These are phyloP conservation scores for Menidia menidia DNA, from an alignment of 2,797 vertebrate species.

Conservation along the genomic window DNA sequence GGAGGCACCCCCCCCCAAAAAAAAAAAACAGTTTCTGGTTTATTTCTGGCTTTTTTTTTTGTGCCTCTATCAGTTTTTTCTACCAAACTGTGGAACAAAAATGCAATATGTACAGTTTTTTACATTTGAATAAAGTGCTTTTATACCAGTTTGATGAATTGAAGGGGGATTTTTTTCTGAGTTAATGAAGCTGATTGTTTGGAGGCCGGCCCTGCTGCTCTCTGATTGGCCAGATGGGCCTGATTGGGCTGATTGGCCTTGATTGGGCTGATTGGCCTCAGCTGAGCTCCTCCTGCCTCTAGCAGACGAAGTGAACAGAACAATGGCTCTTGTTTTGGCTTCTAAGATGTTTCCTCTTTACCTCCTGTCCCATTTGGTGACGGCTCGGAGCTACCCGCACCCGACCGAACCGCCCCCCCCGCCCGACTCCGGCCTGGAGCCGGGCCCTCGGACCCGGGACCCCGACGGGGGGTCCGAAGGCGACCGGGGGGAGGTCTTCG, in stretches of 20 bases:
- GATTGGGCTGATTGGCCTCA: conserved; percentile 28
- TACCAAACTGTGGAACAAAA: not conserved
- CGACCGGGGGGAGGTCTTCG: conserved; percentile 5
- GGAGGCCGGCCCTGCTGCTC: not conserved
- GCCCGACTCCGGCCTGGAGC: conserved; percentile 35
- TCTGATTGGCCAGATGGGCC: too few species aligned
- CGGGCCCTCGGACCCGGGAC: not conserved
- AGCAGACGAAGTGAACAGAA: not conserved
- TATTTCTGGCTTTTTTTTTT: not conserved
- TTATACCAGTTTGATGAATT: not conserved
- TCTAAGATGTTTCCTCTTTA: not conserved
- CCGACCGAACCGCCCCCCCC: conserved; percentile 28
- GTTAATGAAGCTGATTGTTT: not conserved
- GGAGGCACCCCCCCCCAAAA: not conserved
- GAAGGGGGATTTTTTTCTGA: not conserved
- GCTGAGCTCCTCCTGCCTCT: conserved; percentile 27
- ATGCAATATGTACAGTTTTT: conserved; percentile 65
- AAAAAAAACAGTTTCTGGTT: conserved; percentile 1
- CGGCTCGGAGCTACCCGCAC: conserved; percentile 15
- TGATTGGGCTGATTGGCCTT: too few species aligned
- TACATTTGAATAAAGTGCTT: conserved; percentile 52
- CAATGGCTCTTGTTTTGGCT: conserved; percentile 10
- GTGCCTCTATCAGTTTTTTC: conserved; percentile 6
- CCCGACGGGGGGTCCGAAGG: not conserved
- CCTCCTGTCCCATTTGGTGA: not conserved